Conservation (phyloP, 2,113 vertebrate genomes). For the Anolis sagrei region DNA sequence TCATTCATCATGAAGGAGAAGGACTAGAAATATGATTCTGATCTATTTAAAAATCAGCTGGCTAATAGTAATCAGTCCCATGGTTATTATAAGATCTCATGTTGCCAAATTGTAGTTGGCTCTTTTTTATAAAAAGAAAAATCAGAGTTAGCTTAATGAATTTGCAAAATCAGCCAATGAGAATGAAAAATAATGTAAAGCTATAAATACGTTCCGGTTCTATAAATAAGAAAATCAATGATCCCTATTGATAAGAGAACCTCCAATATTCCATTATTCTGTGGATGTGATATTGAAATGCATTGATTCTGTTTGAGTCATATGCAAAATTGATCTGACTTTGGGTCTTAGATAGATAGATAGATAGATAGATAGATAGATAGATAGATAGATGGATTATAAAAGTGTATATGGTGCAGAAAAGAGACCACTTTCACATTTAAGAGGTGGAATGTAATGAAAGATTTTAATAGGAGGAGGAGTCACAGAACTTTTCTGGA, state of each 20-base stretch:
- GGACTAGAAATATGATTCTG: not conserved
- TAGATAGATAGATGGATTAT: too few relatives aligned
- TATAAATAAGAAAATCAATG: not conserved
- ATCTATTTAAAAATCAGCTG: not conserved
- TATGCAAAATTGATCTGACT: not conserved
- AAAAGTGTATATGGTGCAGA: not conserved
- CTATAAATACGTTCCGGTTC: not conserved
- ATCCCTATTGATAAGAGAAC: not conserved
- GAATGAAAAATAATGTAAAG: not conserved
- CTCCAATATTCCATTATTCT: not conserved
- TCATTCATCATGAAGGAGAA: not conserved
- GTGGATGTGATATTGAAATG: not conserved
- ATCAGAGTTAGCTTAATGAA: not conserved
- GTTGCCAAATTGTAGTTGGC: not conserved
- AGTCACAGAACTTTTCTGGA: conserved; percentile 39
- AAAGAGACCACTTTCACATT: not conserved
- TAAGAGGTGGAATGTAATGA: not conserved
- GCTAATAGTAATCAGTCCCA: not conserved
- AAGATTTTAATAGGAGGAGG: conserved; percentile 5
- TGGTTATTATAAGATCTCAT: not conserved
- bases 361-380: too few relatives aligned
- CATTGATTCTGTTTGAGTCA: not conserved
- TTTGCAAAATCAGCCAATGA: not conserved
- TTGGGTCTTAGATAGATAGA: not conserved
- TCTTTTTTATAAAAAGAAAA: not conserved